These are phyloP conservation scores for Drosophila albomicans DNA, from an alignment of 1,140 invertebrate genomes.

Conservation along the genomic window DNA sequence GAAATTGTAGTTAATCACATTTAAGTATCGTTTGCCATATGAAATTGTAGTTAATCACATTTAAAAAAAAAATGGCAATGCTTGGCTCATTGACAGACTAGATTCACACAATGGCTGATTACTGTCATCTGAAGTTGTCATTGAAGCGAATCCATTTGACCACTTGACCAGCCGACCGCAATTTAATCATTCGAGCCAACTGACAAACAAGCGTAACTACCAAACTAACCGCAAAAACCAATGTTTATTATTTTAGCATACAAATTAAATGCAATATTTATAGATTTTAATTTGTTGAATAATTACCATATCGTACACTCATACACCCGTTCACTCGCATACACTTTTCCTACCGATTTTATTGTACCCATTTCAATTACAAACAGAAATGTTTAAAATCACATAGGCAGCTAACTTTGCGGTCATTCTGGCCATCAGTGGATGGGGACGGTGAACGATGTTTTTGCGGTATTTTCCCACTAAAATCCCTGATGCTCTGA, in stretches of 20 bases:
- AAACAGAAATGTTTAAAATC: slow-evolving; percentile 57
- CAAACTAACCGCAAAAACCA: slow-evolving; percentile 66
- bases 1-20: not conserved
- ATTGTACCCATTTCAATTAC: slow-evolving; percentile 59
- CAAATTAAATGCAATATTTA: slow-evolving; percentile 79
- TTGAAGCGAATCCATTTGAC: slow-evolving; percentile 32
- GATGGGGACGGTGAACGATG: not conserved
- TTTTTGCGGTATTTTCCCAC: not conserved
- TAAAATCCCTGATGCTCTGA: slow-evolving; percentile 29
- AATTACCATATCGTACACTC: slow-evolving; percentile 44
- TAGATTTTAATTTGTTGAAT: slow-evolving; percentile 68
- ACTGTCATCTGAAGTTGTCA: slow-evolving; percentile 27
- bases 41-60: not conserved
- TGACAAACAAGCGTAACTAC: slow-evolving; percentile 46
- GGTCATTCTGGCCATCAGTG: slow-evolving; percentile 19
- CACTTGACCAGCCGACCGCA: slow-evolving; percentile 47
- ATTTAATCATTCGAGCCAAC: slow-evolving; percentile 70
- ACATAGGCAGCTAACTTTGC: slow-evolving; percentile 38
- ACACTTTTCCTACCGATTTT: slow-evolving; percentile 23
- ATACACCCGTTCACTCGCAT: not conserved
- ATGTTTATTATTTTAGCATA: slow-evolving; percentile 80
- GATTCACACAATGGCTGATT: slow-evolving; percentile 38
- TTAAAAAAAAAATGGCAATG: not conserved
- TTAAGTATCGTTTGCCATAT: not conserved
- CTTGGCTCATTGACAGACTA: slow-evolving; percentile 1